phyloP scores from a whole-genome alignment of 2,113 vertebrate genomes.

The Thermophis baileyi region DNA sequence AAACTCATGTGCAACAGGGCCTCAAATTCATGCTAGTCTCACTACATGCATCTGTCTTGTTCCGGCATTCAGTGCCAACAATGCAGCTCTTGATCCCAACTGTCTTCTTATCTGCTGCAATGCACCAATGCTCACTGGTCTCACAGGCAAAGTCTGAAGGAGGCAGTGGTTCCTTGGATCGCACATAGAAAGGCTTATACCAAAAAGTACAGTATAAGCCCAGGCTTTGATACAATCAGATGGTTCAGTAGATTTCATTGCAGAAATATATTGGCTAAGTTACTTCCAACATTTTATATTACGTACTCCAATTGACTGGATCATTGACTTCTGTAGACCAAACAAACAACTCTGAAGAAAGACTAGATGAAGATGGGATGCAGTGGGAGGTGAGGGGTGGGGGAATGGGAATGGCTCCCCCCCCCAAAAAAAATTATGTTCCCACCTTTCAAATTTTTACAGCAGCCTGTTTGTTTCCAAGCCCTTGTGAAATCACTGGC shows the following conservation, averaged over 20 bases:
- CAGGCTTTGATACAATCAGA: not conserved
- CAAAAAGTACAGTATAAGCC: not conserved
- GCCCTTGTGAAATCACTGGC: not conserved
- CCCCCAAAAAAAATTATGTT: not conserved
- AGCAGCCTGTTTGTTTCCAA: not conserved
- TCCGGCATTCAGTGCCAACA: not conserved
- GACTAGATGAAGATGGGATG: not conserved
- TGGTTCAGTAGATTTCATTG: not conserved
- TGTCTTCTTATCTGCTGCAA: not conserved
- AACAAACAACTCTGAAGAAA: not conserved
- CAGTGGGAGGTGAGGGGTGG: not conserved
- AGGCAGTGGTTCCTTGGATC: not conserved
- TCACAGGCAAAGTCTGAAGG: not conserved
- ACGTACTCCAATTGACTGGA: not conserved
- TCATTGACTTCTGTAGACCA: not conserved
- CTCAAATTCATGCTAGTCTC: not conserved
- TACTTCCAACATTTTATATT: not conserved
- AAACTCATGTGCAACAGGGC: not conserved
- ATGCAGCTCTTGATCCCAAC: not conserved
- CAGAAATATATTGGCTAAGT: not conserved
- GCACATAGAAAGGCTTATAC: not conserved
- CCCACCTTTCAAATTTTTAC: not conserved
- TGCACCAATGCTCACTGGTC: not conserved
- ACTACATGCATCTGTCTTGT: not conserved
- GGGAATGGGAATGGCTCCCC: not conserved